These are phyloP conservation scores for Apocrypta bakeri DNA, from an alignment of 1,140 invertebrate genomes.

Conservation along the genomic window DNA sequence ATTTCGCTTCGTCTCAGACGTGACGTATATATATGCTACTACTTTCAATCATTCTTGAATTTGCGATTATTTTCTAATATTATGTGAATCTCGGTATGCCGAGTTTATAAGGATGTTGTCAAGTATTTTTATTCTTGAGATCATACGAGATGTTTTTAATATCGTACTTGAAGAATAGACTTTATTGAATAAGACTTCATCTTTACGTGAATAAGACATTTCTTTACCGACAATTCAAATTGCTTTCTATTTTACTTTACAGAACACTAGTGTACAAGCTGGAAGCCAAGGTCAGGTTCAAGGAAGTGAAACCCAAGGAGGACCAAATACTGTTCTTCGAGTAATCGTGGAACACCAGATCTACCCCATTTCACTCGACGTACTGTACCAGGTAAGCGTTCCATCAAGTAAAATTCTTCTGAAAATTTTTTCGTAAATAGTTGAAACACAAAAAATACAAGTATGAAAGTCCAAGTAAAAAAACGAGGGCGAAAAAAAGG, in stretches of 20 bases:
- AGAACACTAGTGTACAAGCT: conserved; percentile 84
- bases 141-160: too few species aligned
- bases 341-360: conserved; percentile 99
- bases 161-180: too few species aligned
- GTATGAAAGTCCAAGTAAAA: too few species aligned
- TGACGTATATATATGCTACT: not conserved
- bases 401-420: not conserved
- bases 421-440: not conserved
- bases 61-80: not conserved
- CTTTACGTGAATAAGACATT: too few species aligned
- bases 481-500: not conserved
- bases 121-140: too few species aligned
- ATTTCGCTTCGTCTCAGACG: conserved; percentile 18
- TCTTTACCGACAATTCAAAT: not conserved
- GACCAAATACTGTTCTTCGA: conserved; percentile 95
- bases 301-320: conserved; percentile 86
- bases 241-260: conserved; percentile 61
- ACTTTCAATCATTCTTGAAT: not conserved
- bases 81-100: not conserved
- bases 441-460: not conserved
- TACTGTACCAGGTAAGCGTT: conserved; percentile 87
- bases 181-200: too few species aligned
- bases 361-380: conserved; percentile 97
- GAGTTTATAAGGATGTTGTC: not conserved
- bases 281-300: conserved; percentile 79